phyloP scores from a whole-genome alignment of 2,797 vertebrate species.

The Remorina albescens region DNA sequence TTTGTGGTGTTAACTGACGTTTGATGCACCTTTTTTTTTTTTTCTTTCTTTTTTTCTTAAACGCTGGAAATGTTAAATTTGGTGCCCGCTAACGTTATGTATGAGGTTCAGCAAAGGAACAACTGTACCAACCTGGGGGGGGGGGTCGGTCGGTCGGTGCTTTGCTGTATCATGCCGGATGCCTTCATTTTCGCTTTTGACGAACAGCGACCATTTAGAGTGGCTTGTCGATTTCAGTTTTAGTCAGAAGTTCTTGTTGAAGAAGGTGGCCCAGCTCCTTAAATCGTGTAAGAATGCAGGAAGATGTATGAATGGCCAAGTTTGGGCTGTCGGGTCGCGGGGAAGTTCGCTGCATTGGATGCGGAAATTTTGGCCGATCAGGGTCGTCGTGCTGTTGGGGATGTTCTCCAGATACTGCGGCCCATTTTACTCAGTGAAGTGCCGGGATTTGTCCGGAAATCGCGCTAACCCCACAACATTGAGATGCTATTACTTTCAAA shows the following conservation, averaged over 20 bases:
- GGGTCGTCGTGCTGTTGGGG: constrained; percentile 16
- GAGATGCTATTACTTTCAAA: background rate
- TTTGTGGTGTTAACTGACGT: constrained; percentile 7
- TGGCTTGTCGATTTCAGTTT: background rate
- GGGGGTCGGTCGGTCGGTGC: no score
- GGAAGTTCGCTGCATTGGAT: constrained; percentile 52
- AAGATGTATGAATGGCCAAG: background rate
- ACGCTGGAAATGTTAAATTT: background rate
- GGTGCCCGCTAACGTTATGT: constrained; percentile 18
- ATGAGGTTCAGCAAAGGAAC: constrained; percentile 9
- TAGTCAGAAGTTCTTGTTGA: background rate
- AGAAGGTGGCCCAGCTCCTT: fast-evolving
- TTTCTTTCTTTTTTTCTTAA: no score
- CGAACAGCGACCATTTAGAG: background rate
- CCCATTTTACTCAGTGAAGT: constrained; percentile 42
- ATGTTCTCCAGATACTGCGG: constrained; percentile 49
- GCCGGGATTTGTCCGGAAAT: background rate
- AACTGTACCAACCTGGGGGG: constrained; percentile 7
- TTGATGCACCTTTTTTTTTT: constrained; percentile 7
- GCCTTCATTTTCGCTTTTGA: constrained; percentile 56
- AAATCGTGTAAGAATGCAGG: background rate
- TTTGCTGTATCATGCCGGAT: constrained; percentile 73
- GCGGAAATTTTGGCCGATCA: constrained; percentile 64
- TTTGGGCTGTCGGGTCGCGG: background rate
- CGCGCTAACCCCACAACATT: background rate